Conservation (phyloP, 2,888 invertebrate species). For the Halictus quadricinctus region DNA sequence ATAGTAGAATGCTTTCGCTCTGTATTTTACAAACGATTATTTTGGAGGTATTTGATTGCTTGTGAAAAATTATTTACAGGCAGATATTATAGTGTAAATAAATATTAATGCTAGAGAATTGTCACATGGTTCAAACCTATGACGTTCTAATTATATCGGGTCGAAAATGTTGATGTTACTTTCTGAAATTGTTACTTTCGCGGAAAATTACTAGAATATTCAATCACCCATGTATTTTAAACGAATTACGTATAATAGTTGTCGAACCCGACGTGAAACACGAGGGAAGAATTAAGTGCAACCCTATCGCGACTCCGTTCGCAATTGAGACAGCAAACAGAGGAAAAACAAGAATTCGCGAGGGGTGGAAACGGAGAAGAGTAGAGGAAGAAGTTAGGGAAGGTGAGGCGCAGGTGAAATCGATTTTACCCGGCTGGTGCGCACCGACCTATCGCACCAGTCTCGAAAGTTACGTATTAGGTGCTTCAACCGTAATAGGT, state of each 20-base stretch:
- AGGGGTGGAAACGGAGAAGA: not conserved
- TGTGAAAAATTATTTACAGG: not conserved
- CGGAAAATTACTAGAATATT: not conserved
- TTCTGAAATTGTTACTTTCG: not conserved
- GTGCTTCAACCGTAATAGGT: conserved; percentile 73
- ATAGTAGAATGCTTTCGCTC: not conserved
- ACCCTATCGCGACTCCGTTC: conserved; percentile 27
- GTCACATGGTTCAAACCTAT: not conserved
- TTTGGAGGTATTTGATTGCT: not conserved
- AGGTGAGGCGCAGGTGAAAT: conserved; percentile 62
- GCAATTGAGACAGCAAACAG: conserved; percentile 52
- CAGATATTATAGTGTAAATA: not conserved
- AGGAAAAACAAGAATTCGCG: conserved; percentile 24
- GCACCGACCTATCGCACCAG: conserved; percentile 66
- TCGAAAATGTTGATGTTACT: not conserved
- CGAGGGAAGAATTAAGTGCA: conserved; percentile 12
- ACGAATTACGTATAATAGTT: not conserved
- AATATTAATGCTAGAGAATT: not conserved
- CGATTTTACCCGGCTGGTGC: conserved; percentile 65
- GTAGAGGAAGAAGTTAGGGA: conserved; percentile 34
- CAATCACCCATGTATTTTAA: not conserved
- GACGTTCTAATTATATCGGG: not conserved
- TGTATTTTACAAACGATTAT: not conserved
- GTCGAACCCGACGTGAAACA: not conserved
- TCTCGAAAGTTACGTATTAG: conserved; percentile 75